Percentiles rank a stretch among this genome's conserved stretches.
Conservation (phyloP, 1,140 invertebrate genomes). For the Anoplolepis gracilipes region DNA sequence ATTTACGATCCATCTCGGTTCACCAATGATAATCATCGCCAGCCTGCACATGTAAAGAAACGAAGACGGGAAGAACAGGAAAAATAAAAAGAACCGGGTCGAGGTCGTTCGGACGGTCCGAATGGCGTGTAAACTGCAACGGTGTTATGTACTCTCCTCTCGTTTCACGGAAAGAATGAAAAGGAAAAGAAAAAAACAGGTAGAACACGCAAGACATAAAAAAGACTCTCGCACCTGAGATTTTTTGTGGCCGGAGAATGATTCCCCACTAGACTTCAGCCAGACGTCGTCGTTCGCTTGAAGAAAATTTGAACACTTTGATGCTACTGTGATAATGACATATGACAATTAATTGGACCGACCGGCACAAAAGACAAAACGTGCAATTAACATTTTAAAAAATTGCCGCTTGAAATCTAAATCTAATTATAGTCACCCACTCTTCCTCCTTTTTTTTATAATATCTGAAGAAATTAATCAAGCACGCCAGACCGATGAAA, state of each 20-base stretch:
- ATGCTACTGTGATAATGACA: neutral
- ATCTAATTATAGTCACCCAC: no score
- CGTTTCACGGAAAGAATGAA: neutral
- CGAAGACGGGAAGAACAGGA: neutral
- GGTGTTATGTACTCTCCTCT: neutral
- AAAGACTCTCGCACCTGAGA: neutral
- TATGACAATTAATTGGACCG: neutral
- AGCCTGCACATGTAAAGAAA: neutral
- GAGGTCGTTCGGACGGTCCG: slow-evolving; percentile 12
- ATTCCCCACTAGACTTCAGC: neutral
- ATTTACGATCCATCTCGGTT: neutral
- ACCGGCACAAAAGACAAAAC: neutral
- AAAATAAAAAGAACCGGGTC: slow-evolving; percentile 12
- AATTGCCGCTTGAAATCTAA: neutral
- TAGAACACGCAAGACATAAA: neutral
- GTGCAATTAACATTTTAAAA: neutral
- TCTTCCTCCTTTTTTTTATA: neutral
- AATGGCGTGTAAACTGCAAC: no score
- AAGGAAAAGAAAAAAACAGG: slow-evolving; percentile 13
- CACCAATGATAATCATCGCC: neutral
- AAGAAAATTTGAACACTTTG: neutral
- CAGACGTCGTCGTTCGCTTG: neutral
- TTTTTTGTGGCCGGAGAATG: neutral
- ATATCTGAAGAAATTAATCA: neutral
- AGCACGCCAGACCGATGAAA: neutral